Evolutionary conservation across 2,888 invertebrate species (phyloP).

Genomic region (Gymnocheta viridis): DNA sequence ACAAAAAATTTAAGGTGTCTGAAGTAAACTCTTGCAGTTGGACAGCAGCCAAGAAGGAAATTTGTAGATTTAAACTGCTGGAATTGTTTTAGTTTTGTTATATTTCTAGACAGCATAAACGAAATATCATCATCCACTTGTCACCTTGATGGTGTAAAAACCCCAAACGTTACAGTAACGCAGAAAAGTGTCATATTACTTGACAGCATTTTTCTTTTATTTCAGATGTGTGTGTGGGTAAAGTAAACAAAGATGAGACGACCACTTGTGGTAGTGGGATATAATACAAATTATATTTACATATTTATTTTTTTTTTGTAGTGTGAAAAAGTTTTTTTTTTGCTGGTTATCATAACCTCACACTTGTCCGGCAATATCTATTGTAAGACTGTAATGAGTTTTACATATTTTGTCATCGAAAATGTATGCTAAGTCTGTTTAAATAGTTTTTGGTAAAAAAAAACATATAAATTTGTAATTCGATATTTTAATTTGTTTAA

Average conservation of each 20-base stretch:
- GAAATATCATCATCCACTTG: constrained; percentile 63
- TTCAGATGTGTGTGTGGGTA: constrained; percentile 46
- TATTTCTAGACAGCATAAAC: constrained; percentile 31
- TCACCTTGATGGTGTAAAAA: constrained; percentile 61
- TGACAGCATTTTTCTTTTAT: background rate
- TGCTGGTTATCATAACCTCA: constrained; percentile 55
- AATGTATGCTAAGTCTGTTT: background rate
- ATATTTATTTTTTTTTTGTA: background rate
- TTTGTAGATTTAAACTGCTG: constrained; percentile 43
- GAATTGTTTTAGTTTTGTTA: constrained; percentile 27
- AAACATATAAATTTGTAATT: background rate
- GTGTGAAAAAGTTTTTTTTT: background rate
- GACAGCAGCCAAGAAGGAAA: constrained; percentile 16
- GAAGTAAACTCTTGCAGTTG: background rate
- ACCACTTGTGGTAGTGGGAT: constrained; percentile 31
- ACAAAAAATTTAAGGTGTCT: background rate
- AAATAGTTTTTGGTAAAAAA: background rate
- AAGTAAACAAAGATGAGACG: constrained; percentile 36
- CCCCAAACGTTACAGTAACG: constrained; percentile 7
- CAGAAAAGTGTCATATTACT: constrained; percentile 56
- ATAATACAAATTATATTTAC: constrained; percentile 23
- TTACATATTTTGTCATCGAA: constrained; percentile 15
- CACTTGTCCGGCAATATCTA: constrained; percentile 35
- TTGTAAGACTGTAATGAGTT: constrained; percentile 2
- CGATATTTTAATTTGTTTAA: background rate